Percentiles rank a stretch among this genome's conserved stretches.
These are phyloP conservation scores for Euspilapteryx auroguttella DNA, from an alignment of 2,888 invertebrate species.

Conservation along the genomic window DNA sequence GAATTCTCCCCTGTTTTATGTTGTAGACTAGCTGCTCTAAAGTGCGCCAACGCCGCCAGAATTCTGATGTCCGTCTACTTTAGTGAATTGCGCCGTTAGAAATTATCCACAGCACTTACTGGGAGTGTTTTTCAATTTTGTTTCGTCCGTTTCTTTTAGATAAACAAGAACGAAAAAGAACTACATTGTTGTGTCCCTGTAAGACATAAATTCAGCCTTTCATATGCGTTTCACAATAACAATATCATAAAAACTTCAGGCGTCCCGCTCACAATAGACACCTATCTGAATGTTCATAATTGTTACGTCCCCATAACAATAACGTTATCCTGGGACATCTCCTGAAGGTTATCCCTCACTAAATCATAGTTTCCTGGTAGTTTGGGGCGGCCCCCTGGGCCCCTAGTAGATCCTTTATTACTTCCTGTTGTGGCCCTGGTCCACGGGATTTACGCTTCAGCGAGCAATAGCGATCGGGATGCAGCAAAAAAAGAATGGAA, in stretches of 20 bases:
- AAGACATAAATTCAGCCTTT: too few relatives aligned
- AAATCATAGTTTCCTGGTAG: slow-evolving; percentile 51
- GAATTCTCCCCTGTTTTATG: slow-evolving; percentile 26
- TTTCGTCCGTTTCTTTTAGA: too few relatives aligned
- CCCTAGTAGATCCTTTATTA: slow-evolving; percentile 44
- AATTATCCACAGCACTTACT: too few relatives aligned
- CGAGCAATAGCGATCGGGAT: slow-evolving; percentile 8
- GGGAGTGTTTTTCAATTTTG: too few relatives aligned
- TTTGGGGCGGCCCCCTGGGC: slow-evolving; percentile 13
- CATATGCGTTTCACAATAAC: too few relatives aligned
- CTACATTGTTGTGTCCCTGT: too few relatives aligned
- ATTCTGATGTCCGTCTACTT: slow-evolving; percentile 16
- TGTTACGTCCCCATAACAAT: slow-evolving; percentile 1
- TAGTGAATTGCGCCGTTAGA: slow-evolving; percentile 12
- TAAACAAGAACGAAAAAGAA: too few relatives aligned
- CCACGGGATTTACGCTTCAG: slow-evolving; percentile 26
- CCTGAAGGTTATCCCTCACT: slow-evolving; percentile 20
- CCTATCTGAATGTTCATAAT: background rate
- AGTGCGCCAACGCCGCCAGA: slow-evolving; percentile 15
- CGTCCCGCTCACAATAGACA: too few relatives aligned
- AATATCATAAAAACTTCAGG: too few relatives aligned
- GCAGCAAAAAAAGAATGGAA: background rate
- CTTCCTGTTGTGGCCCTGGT: slow-evolving; percentile 44
- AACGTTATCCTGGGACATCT: slow-evolving; percentile 9
- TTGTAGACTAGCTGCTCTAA: slow-evolving; percentile 13